A percentile compares a stretch with the other conserved stretches of the same genome.
Evolutionary conservation across 2,113 vertebrate genomes (phyloP).

Genomic region (Erythrocercus mccallii): DNA sequence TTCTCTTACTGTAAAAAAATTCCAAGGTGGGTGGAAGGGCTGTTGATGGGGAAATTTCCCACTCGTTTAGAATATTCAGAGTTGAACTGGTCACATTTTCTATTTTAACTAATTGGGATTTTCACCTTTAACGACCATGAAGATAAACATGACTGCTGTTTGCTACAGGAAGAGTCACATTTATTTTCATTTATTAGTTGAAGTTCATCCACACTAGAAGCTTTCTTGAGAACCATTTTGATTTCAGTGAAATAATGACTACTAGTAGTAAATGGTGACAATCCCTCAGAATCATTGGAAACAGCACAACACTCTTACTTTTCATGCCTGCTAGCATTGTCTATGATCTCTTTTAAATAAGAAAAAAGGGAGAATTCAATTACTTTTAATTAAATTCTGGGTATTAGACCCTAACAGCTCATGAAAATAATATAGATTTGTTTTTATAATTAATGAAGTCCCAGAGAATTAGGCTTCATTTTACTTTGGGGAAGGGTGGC

Average conservation of each 20-base stretch:
- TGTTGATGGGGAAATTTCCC: not conserved
- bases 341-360: constrained; percentile 47
- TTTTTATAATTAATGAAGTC: constrained; percentile 44
- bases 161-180: not conserved
- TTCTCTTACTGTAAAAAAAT: not conserved
- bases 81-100: not conserved
- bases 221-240: not conserved
- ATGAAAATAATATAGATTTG: constrained; percentile 39
- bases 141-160: not conserved
- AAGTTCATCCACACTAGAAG: not conserved
- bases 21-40: not conserved
- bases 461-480: constrained; percentile 31
- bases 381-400: constrained; percentile 43
- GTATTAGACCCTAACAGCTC: constrained; percentile 25
- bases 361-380: constrained; percentile 33
- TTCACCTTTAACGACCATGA: not conserved
- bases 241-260: not conserved
- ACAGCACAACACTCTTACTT: not conserved
- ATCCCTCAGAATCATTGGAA: not conserved
- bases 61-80: not conserved
- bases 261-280: not conserved
- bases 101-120: not conserved
- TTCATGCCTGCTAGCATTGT: constrained; percentile 12
- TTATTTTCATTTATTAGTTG: not conserved
- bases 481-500: not conserved